Evolutionary conservation across 1,140 invertebrate species (phyloP), one percentile per base, ranked within the genome.

Genomic region (Octopus bimaculoides): DNA sequence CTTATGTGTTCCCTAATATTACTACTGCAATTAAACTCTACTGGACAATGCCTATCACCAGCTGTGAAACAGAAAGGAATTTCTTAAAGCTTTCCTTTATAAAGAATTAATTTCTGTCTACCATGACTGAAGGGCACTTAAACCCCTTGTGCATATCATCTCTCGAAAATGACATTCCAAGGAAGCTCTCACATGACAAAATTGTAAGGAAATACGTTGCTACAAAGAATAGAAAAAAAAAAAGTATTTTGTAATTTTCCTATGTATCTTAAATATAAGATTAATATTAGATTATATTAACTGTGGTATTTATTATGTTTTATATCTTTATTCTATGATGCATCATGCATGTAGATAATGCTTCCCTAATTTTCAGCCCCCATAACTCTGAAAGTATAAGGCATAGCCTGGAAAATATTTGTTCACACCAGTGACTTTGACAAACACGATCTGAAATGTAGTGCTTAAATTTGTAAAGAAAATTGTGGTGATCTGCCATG

Each of bases 81-180:
- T 66, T 66, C n/a, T 66, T n/a, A 66, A 66, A 66, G 61, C 61
- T 66, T 14, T 66, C 1, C 3, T 66, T 66, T 66, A 66, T 66
- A 66, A 66, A 66, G 61, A 66, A 66, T n/a, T 2, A 1, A 66
- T 66, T 66, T 66, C 61, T 1, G 61, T 66, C 61, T 66, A 66
- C 61, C 61, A 66, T 66, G 61, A 66, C 61, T 66, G 61, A 66
- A 66, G 61, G n/a, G 61, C n/a, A n/a, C 61, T 66, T 66, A 66
- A 41, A 66, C 3, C 3, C 12, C n/a, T 66, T 66, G n/a, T 66
- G 61, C 61, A 66, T 66, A 66, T 66, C 3, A 3, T 66, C 61
- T 2, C 12, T n/a, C 1, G 61, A 66, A 66, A 2, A 66, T 66
- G 61, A 66, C 2, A 66, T 14, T 66, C 1, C 61, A 66, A 66